phyloP scores from a whole-genome alignment of 1,140 invertebrate genomes.

The Adelges cooleyi region DNA sequence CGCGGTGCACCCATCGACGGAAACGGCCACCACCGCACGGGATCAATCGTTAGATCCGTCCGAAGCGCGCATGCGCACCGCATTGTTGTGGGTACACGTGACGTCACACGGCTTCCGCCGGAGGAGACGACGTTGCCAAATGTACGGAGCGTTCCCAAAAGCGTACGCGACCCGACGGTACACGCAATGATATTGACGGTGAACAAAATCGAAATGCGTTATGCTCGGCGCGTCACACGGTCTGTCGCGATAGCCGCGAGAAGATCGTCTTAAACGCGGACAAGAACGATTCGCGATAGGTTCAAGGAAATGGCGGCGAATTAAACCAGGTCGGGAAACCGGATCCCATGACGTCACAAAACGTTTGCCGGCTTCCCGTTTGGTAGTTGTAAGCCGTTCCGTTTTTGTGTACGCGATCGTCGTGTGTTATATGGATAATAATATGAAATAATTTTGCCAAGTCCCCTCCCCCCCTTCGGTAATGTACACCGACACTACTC shows the following conservation, averaged over 20 bases:
- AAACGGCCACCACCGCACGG: background rate
- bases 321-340: conserved; percentile 23
- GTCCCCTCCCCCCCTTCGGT: no score
- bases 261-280: background rate
- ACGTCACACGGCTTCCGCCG: background rate
- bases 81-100: background rate
- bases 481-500: no score
- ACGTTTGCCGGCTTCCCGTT: background rate
- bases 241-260: background rate
- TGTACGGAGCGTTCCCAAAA: background rate
- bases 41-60: background rate
- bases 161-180: background rate
- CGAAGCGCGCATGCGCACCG: background rate
- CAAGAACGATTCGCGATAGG: background rate
- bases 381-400: no score
- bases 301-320: background rate
- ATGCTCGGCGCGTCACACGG: background rate
- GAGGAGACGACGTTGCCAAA: background rate
- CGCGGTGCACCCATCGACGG: background rate
- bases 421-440: no score
- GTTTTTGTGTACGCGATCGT: no score
- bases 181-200: no score
- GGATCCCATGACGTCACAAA: conserved; percentile 17
- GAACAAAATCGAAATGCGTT: background rate
- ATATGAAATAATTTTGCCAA: no score